Base-by-base conservation (phyloP, 2,113 vertebrate genomes). In the Oceanodroma tethys region DNA sequence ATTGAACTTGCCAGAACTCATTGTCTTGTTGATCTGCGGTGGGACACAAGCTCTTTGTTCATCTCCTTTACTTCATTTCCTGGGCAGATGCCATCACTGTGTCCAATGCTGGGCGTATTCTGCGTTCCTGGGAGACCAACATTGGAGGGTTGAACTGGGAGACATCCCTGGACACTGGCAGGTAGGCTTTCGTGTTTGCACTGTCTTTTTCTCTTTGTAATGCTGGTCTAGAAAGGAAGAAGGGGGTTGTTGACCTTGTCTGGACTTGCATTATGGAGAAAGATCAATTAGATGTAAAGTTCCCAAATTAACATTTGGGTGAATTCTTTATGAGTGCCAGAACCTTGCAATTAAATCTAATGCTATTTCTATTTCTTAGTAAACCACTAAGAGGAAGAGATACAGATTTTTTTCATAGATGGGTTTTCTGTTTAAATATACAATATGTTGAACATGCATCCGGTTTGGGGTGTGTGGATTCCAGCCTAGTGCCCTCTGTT, bases 61-160 rank as follows among this genome's bases (percentile, higher is more conserved):
- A 25, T 8, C 10, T 47, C 4, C 4, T 59, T 36, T 6, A 17
- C 10, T 32, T 68, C 1, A 9, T 43, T 26, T 60, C 11, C n/a
- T 1, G 60, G 36, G 40, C 91, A 99, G 99, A 99, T 98, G 99
- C 99, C 7, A 88, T 99, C 82, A 98, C 99, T 1, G 98, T 99
- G 56, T 99, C 99, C 66, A 99, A 97, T 4, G 98, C 98, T 23
- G 99, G 99, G 0, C 98, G 98, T 3, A 96, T 99, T 53, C 97
- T 99, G 93, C 99, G 99, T 12, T 99, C 99, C 86, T 99, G 99
- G 99, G 99, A 99, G 81, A 98, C 98, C 27, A 99, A 98, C 92
- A 95, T 99, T 0, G 99, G 99, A 16, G 99, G 99, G 56, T 95
- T 99, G 97, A 99, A 99, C 94, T 99, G 99, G 99, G 99, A 99